These are phyloP conservation scores for Seriola dumerili DNA, from an alignment of 2,113 vertebrate genomes.

Conservation along the genomic window DNA sequence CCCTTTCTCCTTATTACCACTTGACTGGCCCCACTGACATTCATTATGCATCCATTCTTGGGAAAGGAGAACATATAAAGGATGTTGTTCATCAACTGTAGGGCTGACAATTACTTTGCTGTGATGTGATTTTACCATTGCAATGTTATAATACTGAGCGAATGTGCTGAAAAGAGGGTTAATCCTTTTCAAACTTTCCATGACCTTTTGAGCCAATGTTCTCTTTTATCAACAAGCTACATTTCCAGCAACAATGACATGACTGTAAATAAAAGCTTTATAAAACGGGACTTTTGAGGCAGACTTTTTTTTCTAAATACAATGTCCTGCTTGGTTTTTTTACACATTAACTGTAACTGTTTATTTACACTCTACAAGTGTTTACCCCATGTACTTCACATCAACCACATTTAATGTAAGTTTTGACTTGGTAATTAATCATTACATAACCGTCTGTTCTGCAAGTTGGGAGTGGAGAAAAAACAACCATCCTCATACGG, in stretches of 20 bases:
- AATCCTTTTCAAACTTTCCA: neutral
- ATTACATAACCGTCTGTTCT: neutral
- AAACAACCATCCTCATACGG: neutral
- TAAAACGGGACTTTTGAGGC: neutral
- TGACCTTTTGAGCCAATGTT: neutral
- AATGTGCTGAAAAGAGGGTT: neutral
- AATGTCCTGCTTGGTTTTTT: neutral
- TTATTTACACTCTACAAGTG: neutral
- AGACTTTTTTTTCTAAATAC: neutral
- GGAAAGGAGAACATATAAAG: slow-evolving; percentile 8
- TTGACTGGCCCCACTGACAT: slow-evolving; percentile 24
- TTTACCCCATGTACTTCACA: too few relatives aligned
- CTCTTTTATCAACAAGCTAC: neutral
- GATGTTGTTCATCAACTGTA: neutral
- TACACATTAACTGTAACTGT: neutral
- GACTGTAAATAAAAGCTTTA: neutral
- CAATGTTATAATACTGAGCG: neutral
- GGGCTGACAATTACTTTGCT: slow-evolving; percentile 11
- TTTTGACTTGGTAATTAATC: neutral
- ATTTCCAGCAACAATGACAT: neutral
- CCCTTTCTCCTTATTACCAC: slow-evolving; percentile 12
- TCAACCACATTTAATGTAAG: neutral
- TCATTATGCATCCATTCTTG: slow-evolving; percentile 16
- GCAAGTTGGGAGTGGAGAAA: neutral
- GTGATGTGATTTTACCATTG: neutral